Base-by-base conservation (phyloP, 2,797 vertebrate genomes). In the Leuciscus waleckii region DNA sequence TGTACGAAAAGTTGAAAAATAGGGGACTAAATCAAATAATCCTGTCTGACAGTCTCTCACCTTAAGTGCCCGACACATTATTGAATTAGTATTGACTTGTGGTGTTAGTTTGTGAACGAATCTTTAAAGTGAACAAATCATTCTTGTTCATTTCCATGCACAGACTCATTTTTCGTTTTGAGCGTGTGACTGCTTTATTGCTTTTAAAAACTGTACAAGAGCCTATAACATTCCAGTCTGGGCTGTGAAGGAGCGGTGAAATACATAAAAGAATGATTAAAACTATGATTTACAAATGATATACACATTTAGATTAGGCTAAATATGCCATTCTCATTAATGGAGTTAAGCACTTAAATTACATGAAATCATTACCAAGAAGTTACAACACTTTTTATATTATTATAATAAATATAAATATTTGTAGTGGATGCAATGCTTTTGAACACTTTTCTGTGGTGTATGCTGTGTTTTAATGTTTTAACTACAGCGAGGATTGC, bases 71-170 rank as follows among this genome's bases (percentile, higher is more conserved):
- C 35, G 32, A 76, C 43, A 37, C 51, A 51, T 37, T 37, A 54
- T 61, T 85, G 81, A 74, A 89, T 86, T 87, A 79, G 43, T 84
- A 84, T 86, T 86, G 87, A 88, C 39, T 68, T 14, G 68, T 43
- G 63, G 56, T 58, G 51, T n/a, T 61, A 83, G 54, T 58, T 41
- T 6, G 54, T 41, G 54, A 77, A 39, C 13, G 2, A 77, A 58
- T 58, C 74, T 56, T 54, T 23, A 13, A n/a, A 76, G 19, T 37
- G 10, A 76, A n/a, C 32, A 35, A 58, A 56, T n/a, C 35, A 26
- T 77, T 77, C 7, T 77, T 61, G 21, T n/a, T 58, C 13, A 77
- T 21, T n/a, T 77, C 51, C 21, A 37, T 17, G 13, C 75, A 77
- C 2, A 8, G 54, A 7, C 54, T 23, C 21, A 1, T 58, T 77